Conservation (phyloP, 2,888 invertebrate species). For the Amphipoea oculea region DNA sequence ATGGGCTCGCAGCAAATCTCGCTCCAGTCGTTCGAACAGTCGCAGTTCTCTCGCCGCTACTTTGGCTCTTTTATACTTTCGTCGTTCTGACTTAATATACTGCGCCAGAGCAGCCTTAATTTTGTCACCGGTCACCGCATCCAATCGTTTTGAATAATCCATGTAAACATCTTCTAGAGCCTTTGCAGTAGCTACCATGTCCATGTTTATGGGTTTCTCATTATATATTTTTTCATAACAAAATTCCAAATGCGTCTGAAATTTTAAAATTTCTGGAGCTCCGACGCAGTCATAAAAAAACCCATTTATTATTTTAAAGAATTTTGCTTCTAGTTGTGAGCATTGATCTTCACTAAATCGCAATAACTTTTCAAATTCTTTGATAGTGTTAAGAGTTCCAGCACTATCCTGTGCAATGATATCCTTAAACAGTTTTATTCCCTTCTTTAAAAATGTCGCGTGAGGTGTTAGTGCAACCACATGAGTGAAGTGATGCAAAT, state of each 20-base stretch:
- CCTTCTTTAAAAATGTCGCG: slow-evolving; percentile 85
- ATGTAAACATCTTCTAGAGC: slow-evolving; percentile 90
- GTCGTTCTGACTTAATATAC: slow-evolving; percentile 87
- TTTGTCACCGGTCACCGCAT: slow-evolving; percentile 88
- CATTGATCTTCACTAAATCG: slow-evolving; percentile 88
- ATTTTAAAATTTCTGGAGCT: slow-evolving; percentile 89
- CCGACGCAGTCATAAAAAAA: slow-evolving; percentile 90
- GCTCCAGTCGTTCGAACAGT: slow-evolving; percentile 86
- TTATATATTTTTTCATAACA: slow-evolving; percentile 91
- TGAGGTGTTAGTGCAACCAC: slow-evolving; percentile 90
- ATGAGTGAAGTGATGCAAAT: slow-evolving; percentile 91
- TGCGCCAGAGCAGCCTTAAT: slow-evolving; percentile 89
- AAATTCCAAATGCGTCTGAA: slow-evolving; percentile 91
- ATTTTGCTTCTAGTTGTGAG: slow-evolving; percentile 87
- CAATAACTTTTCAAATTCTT: slow-evolving; percentile 74
- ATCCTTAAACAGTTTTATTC: slow-evolving; percentile 84
- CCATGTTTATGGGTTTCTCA: slow-evolving; percentile 90
- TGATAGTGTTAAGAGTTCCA: slow-evolving; percentile 74
- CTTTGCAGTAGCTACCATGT: slow-evolving; percentile 90
- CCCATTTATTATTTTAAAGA: slow-evolving; percentile 89
- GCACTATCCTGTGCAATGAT: slow-evolving; percentile 79
- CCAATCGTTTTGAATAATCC: slow-evolving; percentile 88
- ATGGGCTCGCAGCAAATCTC: slow-evolving; percentile 83
- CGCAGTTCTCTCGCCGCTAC: slow-evolving; percentile 90
- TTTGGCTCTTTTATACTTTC: slow-evolving; percentile 87